Evolutionary conservation across 2,113 vertebrate species (phyloP).

Genomic region (Ptychochromis oligacanthus): DNA sequence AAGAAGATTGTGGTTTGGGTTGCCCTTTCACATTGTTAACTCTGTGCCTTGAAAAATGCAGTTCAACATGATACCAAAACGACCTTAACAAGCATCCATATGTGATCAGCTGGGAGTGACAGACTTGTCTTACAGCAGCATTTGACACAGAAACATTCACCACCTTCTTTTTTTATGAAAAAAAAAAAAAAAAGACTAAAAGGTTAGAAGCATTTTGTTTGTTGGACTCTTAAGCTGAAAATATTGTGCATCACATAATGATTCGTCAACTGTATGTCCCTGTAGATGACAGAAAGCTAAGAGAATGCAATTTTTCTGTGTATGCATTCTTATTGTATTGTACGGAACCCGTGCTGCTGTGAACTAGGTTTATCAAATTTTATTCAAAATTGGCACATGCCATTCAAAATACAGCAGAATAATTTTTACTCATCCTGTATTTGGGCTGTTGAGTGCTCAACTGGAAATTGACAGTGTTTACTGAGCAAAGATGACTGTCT

Average conservation of each 20-base stretch:
- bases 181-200: no score
- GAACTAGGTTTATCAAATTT: background rate
- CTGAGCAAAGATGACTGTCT: background rate
- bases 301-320: background rate
- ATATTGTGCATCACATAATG: no score
- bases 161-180: no score
- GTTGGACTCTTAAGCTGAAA: background rate
- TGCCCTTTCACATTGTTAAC: background rate
- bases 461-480: background rate
- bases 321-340: background rate
- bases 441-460: background rate
- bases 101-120: no score
- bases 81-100: background rate
- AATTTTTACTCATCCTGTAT: background rate
- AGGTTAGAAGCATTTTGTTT: background rate
- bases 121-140: no score
- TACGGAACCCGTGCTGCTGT: background rate
- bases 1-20: no score
- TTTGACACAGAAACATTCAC: background rate
- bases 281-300: background rate
- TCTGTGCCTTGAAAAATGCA: background rate
- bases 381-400: background rate
- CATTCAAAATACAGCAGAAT: background rate
- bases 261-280: background rate
- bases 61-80: background rate